Percentiles rank a stretch among this genome's conserved stretches.
Evolutionary conservation across 2,888 invertebrate species (phyloP).

Genomic region (Netelia virgata): DNA sequence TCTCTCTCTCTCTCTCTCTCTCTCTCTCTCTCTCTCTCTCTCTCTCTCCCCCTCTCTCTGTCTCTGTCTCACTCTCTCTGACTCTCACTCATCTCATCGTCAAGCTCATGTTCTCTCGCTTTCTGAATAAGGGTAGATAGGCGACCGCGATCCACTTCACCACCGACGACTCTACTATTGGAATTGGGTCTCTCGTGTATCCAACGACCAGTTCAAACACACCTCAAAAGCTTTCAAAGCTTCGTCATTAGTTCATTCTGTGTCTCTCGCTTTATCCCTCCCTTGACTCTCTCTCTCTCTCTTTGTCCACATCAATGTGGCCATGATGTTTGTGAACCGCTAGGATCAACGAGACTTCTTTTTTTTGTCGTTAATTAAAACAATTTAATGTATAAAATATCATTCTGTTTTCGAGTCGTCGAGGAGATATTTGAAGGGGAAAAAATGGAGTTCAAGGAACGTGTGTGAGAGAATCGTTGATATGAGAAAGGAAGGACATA

Average conservation of each 20-base stretch:
- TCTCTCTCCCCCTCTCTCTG: too few species aligned
- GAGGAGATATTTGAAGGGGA: too few species aligned
- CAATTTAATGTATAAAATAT: too few species aligned
- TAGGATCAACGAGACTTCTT: too few species aligned
- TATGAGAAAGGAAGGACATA: too few species aligned
- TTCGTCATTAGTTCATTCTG: constrained; percentile 50
- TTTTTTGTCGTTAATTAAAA: too few species aligned
- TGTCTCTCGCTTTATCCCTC: neutral
- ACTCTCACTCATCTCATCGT: too few species aligned
- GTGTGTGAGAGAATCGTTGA: too few species aligned
- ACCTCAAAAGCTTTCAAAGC: constrained; percentile 35
- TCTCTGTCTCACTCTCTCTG: neutral
- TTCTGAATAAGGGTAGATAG: constrained; percentile 40
- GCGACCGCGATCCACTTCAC: constrained; percentile 15
- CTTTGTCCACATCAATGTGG: neutral
- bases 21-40: neutral
- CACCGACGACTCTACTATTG: constrained; percentile 35
- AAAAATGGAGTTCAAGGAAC: too few species aligned
- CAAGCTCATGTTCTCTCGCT: neutral
- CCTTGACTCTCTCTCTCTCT: neutral
- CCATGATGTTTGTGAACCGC: neutral
- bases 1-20: neutral
- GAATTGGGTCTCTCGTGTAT: constrained; percentile 52
- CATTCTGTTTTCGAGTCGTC: too few species aligned
- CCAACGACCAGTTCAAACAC: constrained; percentile 49